Evolutionary conservation across 2,113 vertebrate genomes (phyloP).

Genomic region (Pseudorhombus dupliciocellatus): DNA sequence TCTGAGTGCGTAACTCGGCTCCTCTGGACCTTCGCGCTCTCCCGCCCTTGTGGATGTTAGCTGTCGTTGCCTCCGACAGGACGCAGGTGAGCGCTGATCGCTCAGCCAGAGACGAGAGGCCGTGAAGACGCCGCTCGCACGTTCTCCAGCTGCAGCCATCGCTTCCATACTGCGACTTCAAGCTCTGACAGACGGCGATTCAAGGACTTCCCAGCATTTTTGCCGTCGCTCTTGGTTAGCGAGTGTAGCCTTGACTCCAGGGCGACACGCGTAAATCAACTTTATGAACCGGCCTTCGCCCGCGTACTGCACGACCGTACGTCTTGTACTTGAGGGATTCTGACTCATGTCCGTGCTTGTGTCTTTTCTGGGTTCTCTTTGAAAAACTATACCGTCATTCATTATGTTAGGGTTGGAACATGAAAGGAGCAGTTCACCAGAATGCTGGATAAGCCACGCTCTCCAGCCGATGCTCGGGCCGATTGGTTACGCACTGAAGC

Average conservation of each 20-base stretch:
- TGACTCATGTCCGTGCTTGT: neutral
- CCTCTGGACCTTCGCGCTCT: slow-evolving; percentile 47
- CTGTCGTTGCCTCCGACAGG: slow-evolving; percentile 67
- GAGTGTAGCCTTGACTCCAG: slow-evolving; percentile 31
- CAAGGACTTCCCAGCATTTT: slow-evolving; percentile 25
- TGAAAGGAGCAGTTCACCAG: neutral
- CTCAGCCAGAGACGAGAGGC: slow-evolving; percentile 48
- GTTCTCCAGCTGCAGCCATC: slow-evolving; percentile 29
- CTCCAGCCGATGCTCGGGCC: neutral
- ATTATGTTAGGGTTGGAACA: slow-evolving; percentile 12
- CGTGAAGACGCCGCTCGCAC: slow-evolving; percentile 14
- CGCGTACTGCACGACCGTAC: neutral
- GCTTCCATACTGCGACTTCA: slow-evolving; percentile 35
- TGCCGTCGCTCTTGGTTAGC: slow-evolving; percentile 24
- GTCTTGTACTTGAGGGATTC: neutral
- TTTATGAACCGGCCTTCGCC: slow-evolving; percentile 6
- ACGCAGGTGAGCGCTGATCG: slow-evolving; percentile 62
- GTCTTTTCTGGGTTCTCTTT: slow-evolving; percentile 7
- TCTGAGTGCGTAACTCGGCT: slow-evolving; percentile 40
- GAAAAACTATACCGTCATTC: neutral
- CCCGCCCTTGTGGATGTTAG: slow-evolving; percentile 59
- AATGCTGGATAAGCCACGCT: neutral
- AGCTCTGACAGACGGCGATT: slow-evolving; percentile 7
- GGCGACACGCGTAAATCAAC: slow-evolving; percentile 8
- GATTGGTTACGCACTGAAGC: neutral